These are phyloP conservation scores for Ariolimax columbianus DNA, from an alignment of 2,888 invertebrate species.

Conservation along the genomic window DNA sequence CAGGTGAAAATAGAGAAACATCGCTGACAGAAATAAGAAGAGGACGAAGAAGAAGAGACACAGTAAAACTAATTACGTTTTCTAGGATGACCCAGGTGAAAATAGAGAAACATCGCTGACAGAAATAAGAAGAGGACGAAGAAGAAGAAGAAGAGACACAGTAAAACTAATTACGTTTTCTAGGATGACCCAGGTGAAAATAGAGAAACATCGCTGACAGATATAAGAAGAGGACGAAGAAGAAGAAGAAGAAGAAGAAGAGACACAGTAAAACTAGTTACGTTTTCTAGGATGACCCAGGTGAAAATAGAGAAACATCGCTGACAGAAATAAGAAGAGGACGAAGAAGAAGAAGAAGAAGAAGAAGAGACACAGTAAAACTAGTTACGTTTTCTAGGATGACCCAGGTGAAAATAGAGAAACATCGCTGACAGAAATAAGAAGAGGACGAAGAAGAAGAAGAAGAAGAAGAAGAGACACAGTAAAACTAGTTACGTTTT, in stretches of 20 bases:
- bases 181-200: no score
- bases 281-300: no score
- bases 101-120: no score
- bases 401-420: background rate
- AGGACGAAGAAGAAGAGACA: background rate
- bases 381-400: background rate
- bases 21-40: background rate
- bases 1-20: background rate
- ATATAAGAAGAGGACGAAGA: background rate
- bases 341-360: background rate
- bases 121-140: background rate
- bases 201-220: no score
- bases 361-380: background rate
- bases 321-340: no score
- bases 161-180: no score
- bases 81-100: no score
- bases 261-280: background rate
- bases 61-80: background rate
- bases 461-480: background rate
- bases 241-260: background rate
- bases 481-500: no score
- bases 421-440: background rate
- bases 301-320: no score
- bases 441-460: background rate
- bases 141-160: background rate